Evolutionary conservation across 1,140 invertebrate genomes (phyloP).

Genomic region (Pteromalus puparum): DNA sequence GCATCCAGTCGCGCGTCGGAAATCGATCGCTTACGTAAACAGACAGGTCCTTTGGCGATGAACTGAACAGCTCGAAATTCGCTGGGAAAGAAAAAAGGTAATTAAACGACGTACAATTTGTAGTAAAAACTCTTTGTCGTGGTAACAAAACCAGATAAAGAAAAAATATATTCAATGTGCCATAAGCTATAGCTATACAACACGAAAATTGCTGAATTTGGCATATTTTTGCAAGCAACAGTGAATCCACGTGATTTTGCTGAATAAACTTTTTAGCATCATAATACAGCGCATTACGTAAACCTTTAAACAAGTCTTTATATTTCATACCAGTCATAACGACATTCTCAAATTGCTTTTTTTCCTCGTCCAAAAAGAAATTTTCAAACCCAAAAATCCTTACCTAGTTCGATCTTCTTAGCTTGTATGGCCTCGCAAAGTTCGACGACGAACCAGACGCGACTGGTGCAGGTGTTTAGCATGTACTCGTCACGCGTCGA

Average conservation of each 20-base stretch:
- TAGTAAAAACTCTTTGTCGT: no score
- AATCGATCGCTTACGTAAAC: slow-evolving; percentile 93
- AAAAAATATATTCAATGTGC: no score
- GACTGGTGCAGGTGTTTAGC: slow-evolving; percentile 94
- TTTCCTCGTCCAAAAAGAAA: no score
- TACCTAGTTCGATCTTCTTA: slow-evolving; percentile 89
- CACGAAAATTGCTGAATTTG: no score
- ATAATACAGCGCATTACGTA: no score
- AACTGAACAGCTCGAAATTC: slow-evolving; percentile 99
- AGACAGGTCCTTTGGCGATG: slow-evolving; percentile 93
- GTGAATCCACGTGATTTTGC: no score
- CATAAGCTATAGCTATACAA: no score
- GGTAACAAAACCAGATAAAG: no score
- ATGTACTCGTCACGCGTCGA: slow-evolving; percentile 97
- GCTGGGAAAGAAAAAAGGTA: slow-evolving; percentile 73
- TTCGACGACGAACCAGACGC: slow-evolving; percentile 97
- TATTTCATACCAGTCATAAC: neutral
- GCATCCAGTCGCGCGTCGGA: slow-evolving; percentile 93
- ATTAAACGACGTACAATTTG: neutral
- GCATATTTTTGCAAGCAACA: no score
- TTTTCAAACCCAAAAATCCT: neutral
- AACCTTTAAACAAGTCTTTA: no score
- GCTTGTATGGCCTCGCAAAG: slow-evolving; percentile 98
- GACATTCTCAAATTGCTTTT: no score
- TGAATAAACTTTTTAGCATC: no score